phyloP scores from a whole-genome alignment of 2,888 invertebrate genomes.

The Melanophora roralis region DNA sequence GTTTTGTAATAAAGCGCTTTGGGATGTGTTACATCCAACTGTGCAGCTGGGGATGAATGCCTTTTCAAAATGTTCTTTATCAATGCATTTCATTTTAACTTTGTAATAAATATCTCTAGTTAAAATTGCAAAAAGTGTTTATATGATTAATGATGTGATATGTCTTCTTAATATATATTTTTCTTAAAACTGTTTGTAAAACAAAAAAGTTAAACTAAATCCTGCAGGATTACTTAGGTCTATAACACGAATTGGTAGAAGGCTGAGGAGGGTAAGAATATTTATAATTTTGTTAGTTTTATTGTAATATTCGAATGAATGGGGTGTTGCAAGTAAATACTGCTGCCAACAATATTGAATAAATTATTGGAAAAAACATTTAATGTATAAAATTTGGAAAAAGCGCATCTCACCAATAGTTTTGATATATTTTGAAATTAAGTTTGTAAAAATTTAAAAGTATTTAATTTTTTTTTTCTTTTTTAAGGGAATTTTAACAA shows the following conservation, averaged over 20 bases:
- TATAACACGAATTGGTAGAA: background rate
- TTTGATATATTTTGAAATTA: too few relatives aligned
- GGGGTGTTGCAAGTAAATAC: too few relatives aligned
- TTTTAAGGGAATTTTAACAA: too few relatives aligned
- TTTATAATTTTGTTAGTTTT: too few relatives aligned
- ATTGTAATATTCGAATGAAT: too few relatives aligned
- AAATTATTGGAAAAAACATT: background rate
- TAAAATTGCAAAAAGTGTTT: constrained; percentile 25
- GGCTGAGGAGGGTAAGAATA: too few relatives aligned
- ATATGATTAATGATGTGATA: constrained; percentile 51
- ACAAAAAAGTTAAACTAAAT: background rate
- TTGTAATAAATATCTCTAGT: constrained; percentile 12
- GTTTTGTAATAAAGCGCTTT: constrained; percentile 6
- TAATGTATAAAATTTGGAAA: background rate
- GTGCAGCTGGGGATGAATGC: constrained; percentile 33
- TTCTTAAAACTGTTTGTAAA: background rate
- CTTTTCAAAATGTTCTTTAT: constrained; percentile 33
- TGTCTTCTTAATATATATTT: constrained; percentile 17
- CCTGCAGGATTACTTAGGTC: background rate
- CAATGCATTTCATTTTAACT: constrained; percentile 43
- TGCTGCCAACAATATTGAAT: too few relatives aligned
- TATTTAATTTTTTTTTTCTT: too few relatives aligned
- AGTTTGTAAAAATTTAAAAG: background rate
- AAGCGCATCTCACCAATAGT: too few relatives aligned
- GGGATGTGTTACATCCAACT: constrained; percentile 46